Percentiles rank a stretch among this genome's conserved stretches.
phyloP scores from a whole-genome alignment of 2,888 invertebrate species.

The Ceramica pisi region DNA sequence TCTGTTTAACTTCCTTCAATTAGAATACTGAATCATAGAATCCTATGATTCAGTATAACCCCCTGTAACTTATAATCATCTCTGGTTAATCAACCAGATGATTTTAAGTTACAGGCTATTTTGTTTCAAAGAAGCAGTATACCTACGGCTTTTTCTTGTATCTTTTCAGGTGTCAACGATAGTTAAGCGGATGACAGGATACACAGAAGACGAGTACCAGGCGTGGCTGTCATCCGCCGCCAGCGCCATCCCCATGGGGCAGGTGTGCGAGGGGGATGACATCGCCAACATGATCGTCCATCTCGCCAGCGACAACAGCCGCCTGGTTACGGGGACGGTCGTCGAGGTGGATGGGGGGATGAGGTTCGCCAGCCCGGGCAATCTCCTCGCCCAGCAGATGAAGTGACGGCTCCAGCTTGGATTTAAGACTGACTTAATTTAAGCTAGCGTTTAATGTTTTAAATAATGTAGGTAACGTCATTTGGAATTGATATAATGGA shows the following conservation, averaged over 20 bases:
- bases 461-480: background rate
- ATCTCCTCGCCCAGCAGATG: slow-evolving; percentile 34
- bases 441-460: background rate
- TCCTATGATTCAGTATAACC: too few relatives aligned
- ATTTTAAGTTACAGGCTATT: background rate
- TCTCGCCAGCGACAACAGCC: slow-evolving; percentile 95
- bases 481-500: background rate
- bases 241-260: slow-evolving; percentile 64
- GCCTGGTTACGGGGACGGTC: slow-evolving; percentile 94
- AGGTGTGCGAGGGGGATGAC: slow-evolving; percentile 89
- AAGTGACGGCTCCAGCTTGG: slow-evolving; percentile 14
- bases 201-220: slow-evolving; percentile 64
- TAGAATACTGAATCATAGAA: background rate
- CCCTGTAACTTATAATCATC: too few relatives aligned
- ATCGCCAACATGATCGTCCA: slow-evolving; percentile 95
- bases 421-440: background rate
- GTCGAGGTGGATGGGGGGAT: slow-evolving; percentile 70
- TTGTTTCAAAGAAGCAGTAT: background rate
- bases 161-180: slow-evolving; percentile 51
- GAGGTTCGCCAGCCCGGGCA: slow-evolving; percentile 36
- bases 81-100: too few relatives aligned
- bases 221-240: slow-evolving; percentile 57
- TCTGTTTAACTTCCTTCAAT: background rate
- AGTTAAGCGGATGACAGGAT: slow-evolving; percentile 61
- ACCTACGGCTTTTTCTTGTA: background rate